phyloP scores from a whole-genome alignment of 2,113 vertebrate genomes.

The Numida meleagris region DNA sequence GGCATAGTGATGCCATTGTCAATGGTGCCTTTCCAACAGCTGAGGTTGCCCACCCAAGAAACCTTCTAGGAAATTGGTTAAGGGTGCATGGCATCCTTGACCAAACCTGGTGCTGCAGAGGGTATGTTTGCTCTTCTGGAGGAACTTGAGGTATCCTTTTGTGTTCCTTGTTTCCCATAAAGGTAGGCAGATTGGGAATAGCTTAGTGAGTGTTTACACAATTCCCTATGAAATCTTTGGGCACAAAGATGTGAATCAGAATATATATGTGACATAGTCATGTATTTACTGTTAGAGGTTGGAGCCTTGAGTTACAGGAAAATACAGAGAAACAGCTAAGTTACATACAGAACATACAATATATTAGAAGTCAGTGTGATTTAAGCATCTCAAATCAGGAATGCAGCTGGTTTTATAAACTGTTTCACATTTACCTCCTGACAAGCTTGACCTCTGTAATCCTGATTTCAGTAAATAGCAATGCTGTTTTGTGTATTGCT shows the following conservation, averaged over 20 bases:
- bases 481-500: background rate
- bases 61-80: background rate
- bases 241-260: background rate
- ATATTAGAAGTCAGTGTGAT: background rate
- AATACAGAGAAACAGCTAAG: background rate
- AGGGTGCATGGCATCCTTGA: rapidly evolving
- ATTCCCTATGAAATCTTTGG: background rate
- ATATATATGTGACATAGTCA: background rate
- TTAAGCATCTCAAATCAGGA: background rate
- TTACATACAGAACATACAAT: background rate
- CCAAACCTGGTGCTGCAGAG: background rate
- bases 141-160: background rate
- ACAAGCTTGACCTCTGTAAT: background rate
- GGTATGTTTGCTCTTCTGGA: background rate
- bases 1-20: background rate
- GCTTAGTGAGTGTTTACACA: background rate
- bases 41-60: background rate
- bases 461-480: background rate
- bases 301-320: background rate
- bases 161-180: background rate
- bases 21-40: background rate
- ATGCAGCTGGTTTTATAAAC: background rate
- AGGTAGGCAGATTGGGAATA: background rate
- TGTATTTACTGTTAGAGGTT: background rate
- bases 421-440: background rate